Evolutionary conservation across 2,888 invertebrate genomes (phyloP), one percentile per base, ranked within the genome.

Genomic region (Drosophila nr. medialis): DNA sequence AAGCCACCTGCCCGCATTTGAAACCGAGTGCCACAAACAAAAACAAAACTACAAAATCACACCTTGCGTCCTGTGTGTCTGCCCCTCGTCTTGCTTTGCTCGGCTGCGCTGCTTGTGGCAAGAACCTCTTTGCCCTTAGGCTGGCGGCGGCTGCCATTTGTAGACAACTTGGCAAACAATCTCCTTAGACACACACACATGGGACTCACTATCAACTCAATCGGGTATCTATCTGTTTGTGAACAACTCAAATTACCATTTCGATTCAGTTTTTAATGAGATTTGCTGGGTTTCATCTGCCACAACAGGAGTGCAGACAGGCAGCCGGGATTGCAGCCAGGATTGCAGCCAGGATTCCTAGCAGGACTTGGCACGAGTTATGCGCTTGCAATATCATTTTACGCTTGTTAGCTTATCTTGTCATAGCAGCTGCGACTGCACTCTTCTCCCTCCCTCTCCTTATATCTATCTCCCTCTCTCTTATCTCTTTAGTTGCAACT

Each of bases 261-360:
- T 89, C 89, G 89, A 86, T 86, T 86, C 87, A 84, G 80, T 83
- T 80, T 65, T 80, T 89, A 90, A 86, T 90, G 86, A 90, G 86
- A 90, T 86, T 90, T 89, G 85, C 70, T 64, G 55, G 64, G 65
- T 70, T 72, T 80, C 81, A 89, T 75, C 80, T 86, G 86, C 64
- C 72, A 65, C 58, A 24, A 15, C 51, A 38, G 48, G 27, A 24
- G 45, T 45, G 21, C 21, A 24, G 4, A 4, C 15, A 38, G 38
- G 18, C 45, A 45, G 45, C 7, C 21, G 7, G 21, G 40, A n/a
- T 11, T 18, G 4, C 32, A 40, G 8, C 32, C 32, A 10, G 32
- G 32, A 32, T 30, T 30, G 15, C 61, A 54, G 48, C 38, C 30
- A 30, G 18, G 18, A 40, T 34, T 27, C n/a, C 59, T 0, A 24